Evolutionary conservation across 2,888 invertebrate species (phyloP).

Genomic region (Herminia tarsipennalis): DNA sequence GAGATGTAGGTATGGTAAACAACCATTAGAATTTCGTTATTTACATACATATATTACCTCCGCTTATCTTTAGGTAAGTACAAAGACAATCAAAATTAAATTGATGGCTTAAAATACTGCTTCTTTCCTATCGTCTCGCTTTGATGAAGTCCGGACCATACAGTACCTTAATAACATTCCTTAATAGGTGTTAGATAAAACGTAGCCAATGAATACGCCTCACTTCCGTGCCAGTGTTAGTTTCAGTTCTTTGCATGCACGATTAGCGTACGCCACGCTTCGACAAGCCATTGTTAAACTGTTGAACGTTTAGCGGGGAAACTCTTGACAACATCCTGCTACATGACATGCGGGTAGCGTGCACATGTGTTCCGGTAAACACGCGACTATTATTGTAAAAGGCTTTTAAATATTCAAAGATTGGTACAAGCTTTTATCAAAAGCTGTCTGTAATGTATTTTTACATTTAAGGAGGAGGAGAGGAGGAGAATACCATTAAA

Average conservation of each 20-base stretch:
- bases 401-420: conserved; percentile 11
- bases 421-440: too few relatives aligned
- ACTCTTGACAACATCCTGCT: conserved; percentile 38
- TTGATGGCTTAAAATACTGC: too few relatives aligned
- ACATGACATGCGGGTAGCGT: conserved; percentile 36
- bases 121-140: too few relatives aligned
- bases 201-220: too few relatives aligned
- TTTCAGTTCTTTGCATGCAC: conserved; percentile 24
- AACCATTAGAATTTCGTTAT: too few relatives aligned
- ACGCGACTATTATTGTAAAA: conserved; percentile 20
- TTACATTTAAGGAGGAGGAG: conserved; percentile 5
- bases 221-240: too few relatives aligned
- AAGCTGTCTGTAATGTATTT: neutral
- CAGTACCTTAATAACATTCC: too few relatives aligned
- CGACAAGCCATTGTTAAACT: conserved; percentile 40
- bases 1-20: too few relatives aligned
- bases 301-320: conserved; percentile 27
- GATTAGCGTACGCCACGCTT: conserved; percentile 46
- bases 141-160: too few relatives aligned
- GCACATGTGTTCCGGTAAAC: conserved; percentile 25
- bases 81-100: neutral
- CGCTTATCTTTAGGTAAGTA: too few relatives aligned
- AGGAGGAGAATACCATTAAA: neutral
- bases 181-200: too few relatives aligned
- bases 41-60: too few relatives aligned